phyloP scores from a whole-genome alignment of 2,888 invertebrate genomes.

The Protonemura montana region DNA sequence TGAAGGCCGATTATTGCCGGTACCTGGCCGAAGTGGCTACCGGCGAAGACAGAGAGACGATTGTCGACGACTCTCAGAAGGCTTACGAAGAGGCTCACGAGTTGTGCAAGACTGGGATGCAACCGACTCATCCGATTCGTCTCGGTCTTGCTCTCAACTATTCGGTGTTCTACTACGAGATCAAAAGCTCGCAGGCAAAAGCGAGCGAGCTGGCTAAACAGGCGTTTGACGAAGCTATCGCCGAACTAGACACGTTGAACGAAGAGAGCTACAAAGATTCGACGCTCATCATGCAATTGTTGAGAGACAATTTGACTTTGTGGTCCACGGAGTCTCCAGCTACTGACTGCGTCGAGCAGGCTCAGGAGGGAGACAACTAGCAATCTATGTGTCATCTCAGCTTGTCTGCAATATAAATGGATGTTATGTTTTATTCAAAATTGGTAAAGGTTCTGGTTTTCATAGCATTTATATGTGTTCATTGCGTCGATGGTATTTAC shows the following conservation, averaged over 20 bases:
- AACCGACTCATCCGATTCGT: conserved; percentile 97
- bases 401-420: not conserved
- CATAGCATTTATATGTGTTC: not conserved
- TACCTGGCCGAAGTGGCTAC: conserved; percentile 94
- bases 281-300: conserved; percentile 99
- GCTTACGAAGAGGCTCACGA: conserved; percentile 97
- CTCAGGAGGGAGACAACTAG: conserved; percentile 59
- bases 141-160: conserved; percentile 98
- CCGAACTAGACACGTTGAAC: conserved; percentile 98
- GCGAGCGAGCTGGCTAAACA: conserved; percentile 99
- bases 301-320: conserved; percentile 93
- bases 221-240: conserved; percentile 99
- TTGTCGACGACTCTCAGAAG: conserved; percentile 94
- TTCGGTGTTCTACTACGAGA: conserved; percentile 99
- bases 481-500: not conserved
- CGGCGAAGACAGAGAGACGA: conserved; percentile 67
- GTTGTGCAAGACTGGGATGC: conserved; percentile 96
- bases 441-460: not conserved
- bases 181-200: conserved; percentile 97
- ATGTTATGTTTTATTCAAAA: conserved; percentile 12
- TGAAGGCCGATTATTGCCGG: conserved; percentile 99
- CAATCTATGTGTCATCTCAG: too few relatives aligned
- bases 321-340: conserved; percentile 92
- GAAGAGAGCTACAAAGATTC: conserved; percentile 99
- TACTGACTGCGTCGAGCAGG: conserved; percentile 91